Base-by-base conservation (phyloP, 2,888 invertebrate genomes). In the Drosophila fungiperda region DNA sequence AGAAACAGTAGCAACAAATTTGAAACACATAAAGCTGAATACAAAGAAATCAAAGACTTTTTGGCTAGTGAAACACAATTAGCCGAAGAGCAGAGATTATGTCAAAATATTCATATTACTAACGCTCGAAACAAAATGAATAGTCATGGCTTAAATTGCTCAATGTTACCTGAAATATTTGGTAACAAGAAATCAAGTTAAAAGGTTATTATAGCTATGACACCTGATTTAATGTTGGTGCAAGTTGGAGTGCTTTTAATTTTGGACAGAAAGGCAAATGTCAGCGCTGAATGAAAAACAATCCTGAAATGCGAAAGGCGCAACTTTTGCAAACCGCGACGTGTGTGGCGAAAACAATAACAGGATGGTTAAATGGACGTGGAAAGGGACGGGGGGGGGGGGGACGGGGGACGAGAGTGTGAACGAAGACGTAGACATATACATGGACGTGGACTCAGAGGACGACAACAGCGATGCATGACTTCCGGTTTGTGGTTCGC, bases 401-500 rank as follows among this genome's bases (percentile, higher is more conserved):
- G 26, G 6, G 4, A n/a, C n/a, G 26, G 26, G 26, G 26, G 4
- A 29, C 33, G 33, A 45, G 17, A 20, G 38, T 20, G 20, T 5
- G 36, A 40, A 67, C 20, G 62, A 23, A 45, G 6, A 55, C 29
- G 49, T 20, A 32, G 1, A 20, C 6, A 23, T 20, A 23, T 11
- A 29, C n/a, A 45, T 36, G 17, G 29, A 53, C 4, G 53, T 2
- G 26, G 17, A 58, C n/a, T 53, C 5, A 23, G 59, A 57, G 68
- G 49, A 55, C 58, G 66, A 60, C 49, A 54, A 64, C 57, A 48
- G 55, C 82, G 63, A 90, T 83, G 74, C 79, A 80, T 88, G 83
- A 77, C 83, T 90, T 87, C 87, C 90, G 89, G 86, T 83, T 88
- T 90, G n/a, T 88, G 83, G 88, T 87, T 87, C 89, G 77, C 90